Conservation (phyloP, 30 jellyfish, hydroid and myxozoan genomes). For the Turritopsis rubra region DNA sequence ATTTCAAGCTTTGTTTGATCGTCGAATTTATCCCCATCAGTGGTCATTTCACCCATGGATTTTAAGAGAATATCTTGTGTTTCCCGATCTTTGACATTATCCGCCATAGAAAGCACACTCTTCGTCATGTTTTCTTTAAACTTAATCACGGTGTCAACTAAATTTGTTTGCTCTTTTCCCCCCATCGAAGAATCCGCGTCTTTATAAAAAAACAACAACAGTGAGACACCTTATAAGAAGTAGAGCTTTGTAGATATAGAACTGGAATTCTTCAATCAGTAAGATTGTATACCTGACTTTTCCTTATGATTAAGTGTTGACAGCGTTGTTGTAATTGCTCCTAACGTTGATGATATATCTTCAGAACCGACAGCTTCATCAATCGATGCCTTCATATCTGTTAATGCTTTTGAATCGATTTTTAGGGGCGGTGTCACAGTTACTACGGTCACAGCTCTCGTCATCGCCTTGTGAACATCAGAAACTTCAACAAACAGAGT, state of each 20-base stretch:
- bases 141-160: conserved; percentile 9
- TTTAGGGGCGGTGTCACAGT: conserved; percentile 31
- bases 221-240: no score
- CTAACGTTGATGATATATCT: conserved; percentile 44
- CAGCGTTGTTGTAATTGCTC: conserved; percentile 35
- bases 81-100: conserved; percentile 35
- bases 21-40: conserved; percentile 36
- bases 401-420: conserved; percentile 13
- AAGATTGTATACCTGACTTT: background rate
- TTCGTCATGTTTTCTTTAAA: conserved; percentile 50
- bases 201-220: no score
- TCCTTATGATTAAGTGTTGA: conserved; percentile 9
- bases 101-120: conserved; percentile 31
- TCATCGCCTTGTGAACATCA: conserved; percentile 34
- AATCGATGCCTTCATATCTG: conserved; percentile 6
- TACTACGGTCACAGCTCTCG: conserved; percentile 34
- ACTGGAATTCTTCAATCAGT: no score
- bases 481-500: conserved; percentile 61
- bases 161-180: background rate
- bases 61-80: conserved; percentile 35
- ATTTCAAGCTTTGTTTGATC: conserved; percentile 29
- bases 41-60: conserved; percentile 49
- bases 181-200: background rate
- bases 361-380: conserved; percentile 49
- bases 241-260: no score